A percentile compares a stretch with the other conserved stretches of the same genome.
phyloP scores from a whole-genome alignment of 1,140 invertebrate genomes.

The Caerostris extrusa region DNA sequence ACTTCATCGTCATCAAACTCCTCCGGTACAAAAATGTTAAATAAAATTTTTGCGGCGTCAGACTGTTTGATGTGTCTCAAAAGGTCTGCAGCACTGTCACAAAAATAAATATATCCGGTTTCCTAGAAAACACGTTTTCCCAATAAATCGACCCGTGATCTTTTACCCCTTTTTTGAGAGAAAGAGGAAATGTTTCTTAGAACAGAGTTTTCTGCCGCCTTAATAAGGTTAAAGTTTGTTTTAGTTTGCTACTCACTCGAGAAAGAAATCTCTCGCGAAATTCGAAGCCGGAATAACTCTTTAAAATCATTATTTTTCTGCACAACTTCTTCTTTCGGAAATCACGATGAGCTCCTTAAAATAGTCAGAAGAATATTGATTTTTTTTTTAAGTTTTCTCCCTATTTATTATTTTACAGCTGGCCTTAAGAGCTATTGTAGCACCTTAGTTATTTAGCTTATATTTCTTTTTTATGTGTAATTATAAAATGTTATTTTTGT shows the following conservation, averaged over 20 bases:
- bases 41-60: conserved; percentile 62
- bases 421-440: not conserved
- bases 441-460: not conserved
- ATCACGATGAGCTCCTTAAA: not conserved
- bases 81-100: conserved; percentile 43
- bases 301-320: conserved; percentile 62
- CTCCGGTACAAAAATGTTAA: conserved; percentile 50
- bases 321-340: not conserved
- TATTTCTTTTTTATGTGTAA: not conserved
- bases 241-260: conserved; percentile 15
- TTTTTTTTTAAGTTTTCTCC: not conserved
- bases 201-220: conserved; percentile 2
- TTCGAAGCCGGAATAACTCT: conserved; percentile 26
- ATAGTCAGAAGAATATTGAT: not conserved
- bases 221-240: conserved; percentile 70
- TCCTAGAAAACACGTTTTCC: conserved; percentile 68
- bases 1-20: conserved; percentile 71
- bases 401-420: not conserved
- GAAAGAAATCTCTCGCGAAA: conserved; percentile 38
- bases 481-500: no score
- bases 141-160: conserved; percentile 72
- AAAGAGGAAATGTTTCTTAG: conserved; percentile 53
- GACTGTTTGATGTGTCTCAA: conserved; percentile 35
- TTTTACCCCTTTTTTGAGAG: conserved; percentile 34
- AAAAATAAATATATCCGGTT: conserved; percentile 71